A percentile compares a stretch with the other conserved stretches of the same genome.
Evolutionary conservation across 1,140 invertebrate genomes (phyloP).

Genomic region (Hypsibius dujardini): DNA sequence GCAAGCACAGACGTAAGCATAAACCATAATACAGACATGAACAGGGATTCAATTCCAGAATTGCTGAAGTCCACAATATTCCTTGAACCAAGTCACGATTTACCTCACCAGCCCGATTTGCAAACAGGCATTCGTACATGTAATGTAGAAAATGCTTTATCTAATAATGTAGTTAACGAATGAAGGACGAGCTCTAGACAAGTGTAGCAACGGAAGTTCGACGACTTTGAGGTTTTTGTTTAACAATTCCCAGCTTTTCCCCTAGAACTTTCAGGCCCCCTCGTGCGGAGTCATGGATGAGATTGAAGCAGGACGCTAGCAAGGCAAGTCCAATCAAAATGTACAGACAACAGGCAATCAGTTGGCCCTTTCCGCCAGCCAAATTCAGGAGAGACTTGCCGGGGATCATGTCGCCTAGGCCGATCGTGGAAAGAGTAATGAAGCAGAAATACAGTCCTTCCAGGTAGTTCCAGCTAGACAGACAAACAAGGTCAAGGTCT

Average conservation of each 20-base stretch:
- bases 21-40: too few species aligned
- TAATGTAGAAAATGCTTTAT: too few species aligned
- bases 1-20: too few species aligned
- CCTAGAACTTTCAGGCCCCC: neutral
- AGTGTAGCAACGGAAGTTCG: neutral
- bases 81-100: too few species aligned
- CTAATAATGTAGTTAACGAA: too few species aligned
- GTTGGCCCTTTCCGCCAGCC: conserved; percentile 48
- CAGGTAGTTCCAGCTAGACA: conserved; percentile 6
- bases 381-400: conserved; percentile 40
- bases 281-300: conserved; percentile 51
- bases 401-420: conserved; percentile 69
- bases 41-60: too few species aligned
- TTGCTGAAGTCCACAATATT: too few species aligned
- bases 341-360: conserved; percentile 66
- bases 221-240: conserved; percentile 8
- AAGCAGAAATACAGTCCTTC: conserved; percentile 28
- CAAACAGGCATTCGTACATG: too few species aligned
- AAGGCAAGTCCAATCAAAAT: conserved; percentile 66
- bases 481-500: neutral
- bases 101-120: too few species aligned
- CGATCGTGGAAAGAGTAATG: conserved; percentile 24
- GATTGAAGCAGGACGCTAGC: conserved; percentile 76
- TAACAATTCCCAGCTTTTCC: conserved; percentile 7
- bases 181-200: too few species aligned